These are phyloP conservation scores for Elgaria multicarinata DNA, from an alignment of 2,113 vertebrate species.

Conservation along the genomic window DNA sequence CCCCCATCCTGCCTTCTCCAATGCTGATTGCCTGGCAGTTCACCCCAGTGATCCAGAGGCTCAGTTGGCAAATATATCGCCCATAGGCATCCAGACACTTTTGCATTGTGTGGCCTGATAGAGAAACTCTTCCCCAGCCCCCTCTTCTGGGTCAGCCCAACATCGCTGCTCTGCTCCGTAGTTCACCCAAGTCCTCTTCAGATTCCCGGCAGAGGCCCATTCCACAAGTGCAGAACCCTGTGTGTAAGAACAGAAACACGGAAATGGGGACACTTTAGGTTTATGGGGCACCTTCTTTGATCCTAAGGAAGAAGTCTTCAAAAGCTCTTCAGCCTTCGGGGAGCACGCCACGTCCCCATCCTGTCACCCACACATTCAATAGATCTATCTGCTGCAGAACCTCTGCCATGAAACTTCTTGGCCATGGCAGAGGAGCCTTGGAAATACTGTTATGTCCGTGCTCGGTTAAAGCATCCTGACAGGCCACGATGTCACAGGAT, in stretches of 20 bases:
- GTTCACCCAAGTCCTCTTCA: conserved; percentile 83
- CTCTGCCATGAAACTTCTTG: background rate
- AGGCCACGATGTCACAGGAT: background rate
- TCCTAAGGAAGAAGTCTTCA: background rate
- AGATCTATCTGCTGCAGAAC: background rate
- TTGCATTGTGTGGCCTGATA: conserved; percentile 84
- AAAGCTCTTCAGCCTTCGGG: background rate
- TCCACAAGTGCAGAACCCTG: conserved; percentile 90
- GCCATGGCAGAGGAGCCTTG: background rate
- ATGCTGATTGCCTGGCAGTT: background rate
- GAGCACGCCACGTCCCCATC: too few species aligned
- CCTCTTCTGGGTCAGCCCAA: conserved; percentile 28
- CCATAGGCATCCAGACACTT: conserved; percentile 86
- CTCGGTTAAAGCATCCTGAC: too few species aligned
- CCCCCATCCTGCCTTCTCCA: background rate
- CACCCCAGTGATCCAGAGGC: background rate
- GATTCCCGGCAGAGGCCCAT: conserved; percentile 82
- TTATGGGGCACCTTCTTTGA: background rate
- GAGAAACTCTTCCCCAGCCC: conserved; percentile 78
- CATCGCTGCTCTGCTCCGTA: conserved; percentile 61
- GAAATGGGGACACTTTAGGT: background rate
- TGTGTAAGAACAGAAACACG: background rate
- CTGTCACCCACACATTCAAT: background rate
- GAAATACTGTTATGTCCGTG: background rate
- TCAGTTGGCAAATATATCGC: conserved; percentile 72